Evolutionary conservation across 1,140 invertebrate genomes (phyloP), one percentile per base, ranked within the genome.

Genomic region (Euwallacea similis): DNA sequence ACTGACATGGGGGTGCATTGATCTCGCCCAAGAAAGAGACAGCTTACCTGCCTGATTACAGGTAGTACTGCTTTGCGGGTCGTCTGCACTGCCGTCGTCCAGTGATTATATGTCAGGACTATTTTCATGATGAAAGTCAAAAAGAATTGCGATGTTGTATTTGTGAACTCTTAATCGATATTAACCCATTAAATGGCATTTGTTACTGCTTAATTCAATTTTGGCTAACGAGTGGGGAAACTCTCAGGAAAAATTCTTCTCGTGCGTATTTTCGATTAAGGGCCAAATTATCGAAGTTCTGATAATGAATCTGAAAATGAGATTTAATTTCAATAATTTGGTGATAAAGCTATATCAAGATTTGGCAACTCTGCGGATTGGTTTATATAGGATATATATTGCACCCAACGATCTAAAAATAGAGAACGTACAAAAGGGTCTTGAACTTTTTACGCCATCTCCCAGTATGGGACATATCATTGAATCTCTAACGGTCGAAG

Each of bases 401-500:
- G 64, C n/a, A 33, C 41, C 53, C 53, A 66, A 66, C 46, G 66
- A 16, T 60, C 55, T 68, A 68, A 68, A 60, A 68, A 68, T 68
- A 68, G 66, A 68, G 66, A 6, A 33, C 4, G 47, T 47, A 66
- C 42, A 59, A 60, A 68, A 60, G 66, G 66, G 55, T 59, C 60
- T 68, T 68, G 66, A 68, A 68, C 66, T 66, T 66, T 66, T 62
- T 62, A 62, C 50, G 33, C 33, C 64, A 66, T 66, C 54, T 44
- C 21, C 53, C 53, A 58, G 64, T 43, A 66, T 66, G 53, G 62
- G 62, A 64, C 46, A 63, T 64, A 63, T 53, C 53, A 66, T 66
- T 21, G 53, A 66, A 66, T 59, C 55, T 67, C 66, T 68, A 68
- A 68, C 66, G 66, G 66, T 68, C 56, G 58, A n/a, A 60, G 66